A percentile compares a stretch with the other conserved stretches of the same genome.
Conservation (phyloP, 1,140 invertebrate genomes). For the Lethrus apterus region DNA sequence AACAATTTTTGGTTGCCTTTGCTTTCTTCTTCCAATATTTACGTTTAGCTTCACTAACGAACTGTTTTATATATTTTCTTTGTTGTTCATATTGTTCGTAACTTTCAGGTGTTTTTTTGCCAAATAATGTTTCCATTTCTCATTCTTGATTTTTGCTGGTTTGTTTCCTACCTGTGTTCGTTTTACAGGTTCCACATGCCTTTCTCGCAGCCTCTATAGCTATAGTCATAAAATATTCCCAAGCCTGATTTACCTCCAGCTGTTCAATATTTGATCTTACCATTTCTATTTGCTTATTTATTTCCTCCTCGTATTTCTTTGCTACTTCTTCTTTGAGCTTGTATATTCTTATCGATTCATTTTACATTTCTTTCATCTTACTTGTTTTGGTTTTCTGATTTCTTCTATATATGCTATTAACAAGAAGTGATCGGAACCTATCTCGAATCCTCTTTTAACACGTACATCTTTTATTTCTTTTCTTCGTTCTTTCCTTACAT, state of each 20-base stretch:
- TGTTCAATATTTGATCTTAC: neutral
- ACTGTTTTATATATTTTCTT: neutral
- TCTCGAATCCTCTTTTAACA: too few relatives aligned
- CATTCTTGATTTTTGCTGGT: constrained; percentile 1
- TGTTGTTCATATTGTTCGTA: constrained; percentile 1
- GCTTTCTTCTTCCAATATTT: constrained; percentile 2
- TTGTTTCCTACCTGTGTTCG: constrained; percentile 4
- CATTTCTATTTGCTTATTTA: neutral
- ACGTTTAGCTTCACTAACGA: neutral
- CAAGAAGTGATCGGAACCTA: too few relatives aligned
- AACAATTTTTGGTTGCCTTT: constrained; percentile 1
- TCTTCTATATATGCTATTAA: too few relatives aligned
- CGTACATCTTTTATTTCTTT: too few relatives aligned
- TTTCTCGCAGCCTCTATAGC: neutral
- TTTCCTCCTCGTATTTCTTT: constrained; percentile 4
- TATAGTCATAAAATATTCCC: too few relatives aligned
- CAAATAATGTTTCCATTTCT: neutral
- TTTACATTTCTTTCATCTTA: too few relatives aligned
- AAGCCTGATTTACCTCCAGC: neutral
- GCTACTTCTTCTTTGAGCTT: neutral
- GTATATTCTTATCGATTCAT: too few relatives aligned
- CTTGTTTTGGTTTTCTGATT: too few relatives aligned
- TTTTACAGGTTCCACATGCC: constrained; percentile 1
- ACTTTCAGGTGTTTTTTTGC: constrained; percentile 1
- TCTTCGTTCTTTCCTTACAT: too few relatives aligned